Conservation (phyloP, 2,888 invertebrate species). For the Cryptophagus acutangulus region DNA sequence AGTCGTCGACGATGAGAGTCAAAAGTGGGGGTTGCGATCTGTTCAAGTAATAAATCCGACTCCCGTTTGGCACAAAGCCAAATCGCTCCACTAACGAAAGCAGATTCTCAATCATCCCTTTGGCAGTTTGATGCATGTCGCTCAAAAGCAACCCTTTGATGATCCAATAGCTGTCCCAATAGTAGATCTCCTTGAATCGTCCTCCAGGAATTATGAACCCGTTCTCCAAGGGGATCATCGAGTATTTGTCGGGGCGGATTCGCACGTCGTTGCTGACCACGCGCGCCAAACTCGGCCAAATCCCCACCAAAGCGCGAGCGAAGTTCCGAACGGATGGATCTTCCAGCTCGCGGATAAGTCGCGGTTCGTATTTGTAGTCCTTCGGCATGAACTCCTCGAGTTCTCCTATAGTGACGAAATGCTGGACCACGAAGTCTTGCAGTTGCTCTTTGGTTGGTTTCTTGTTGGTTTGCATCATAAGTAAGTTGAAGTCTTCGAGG, state of each 20-base stretch:
- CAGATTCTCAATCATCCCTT: constrained; percentile 74
- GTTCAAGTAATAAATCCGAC: constrained; percentile 55
- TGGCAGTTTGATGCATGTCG: constrained; percentile 68
- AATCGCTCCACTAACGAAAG: constrained; percentile 61
- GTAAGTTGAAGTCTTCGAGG: constrained; percentile 53
- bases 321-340: constrained; percentile 56
- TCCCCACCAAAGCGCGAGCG: constrained; percentile 55
- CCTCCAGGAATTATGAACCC: constrained; percentile 68
- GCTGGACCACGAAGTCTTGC: constrained; percentile 52
- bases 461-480: constrained; percentile 51
- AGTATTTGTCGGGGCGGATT: constrained; percentile 47
- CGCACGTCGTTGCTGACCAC: constrained; percentile 57
- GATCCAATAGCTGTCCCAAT: constrained; percentile 89
- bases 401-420: constrained; percentile 58
- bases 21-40: constrained; percentile 68
- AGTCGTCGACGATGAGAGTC: constrained; percentile 62
- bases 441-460: constrained; percentile 52
- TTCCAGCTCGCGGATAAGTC: constrained; percentile 59
- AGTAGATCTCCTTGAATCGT: constrained; percentile 70
- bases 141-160: constrained; percentile 72
- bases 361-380: constrained; percentile 57
- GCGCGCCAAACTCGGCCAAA: constrained; percentile 59
- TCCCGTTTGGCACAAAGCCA: constrained; percentile 53
- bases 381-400: constrained; percentile 56
- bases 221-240: constrained; percentile 48